Conservation (phyloP, 1,140 invertebrate species). For the Geopemphigus sp. region DNA sequence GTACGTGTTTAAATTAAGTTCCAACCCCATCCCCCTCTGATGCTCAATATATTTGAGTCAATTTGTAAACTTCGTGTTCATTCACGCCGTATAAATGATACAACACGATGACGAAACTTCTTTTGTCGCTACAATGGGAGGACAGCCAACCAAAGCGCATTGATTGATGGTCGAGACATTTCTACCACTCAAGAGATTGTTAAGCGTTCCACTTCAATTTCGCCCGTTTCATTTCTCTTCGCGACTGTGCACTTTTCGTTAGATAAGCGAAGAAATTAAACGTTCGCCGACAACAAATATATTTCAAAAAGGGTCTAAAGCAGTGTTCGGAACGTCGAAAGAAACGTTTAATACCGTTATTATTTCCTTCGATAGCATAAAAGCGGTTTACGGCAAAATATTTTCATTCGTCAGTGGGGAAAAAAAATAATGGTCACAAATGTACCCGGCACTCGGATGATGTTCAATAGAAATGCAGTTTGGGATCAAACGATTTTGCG, state of each 20-base stretch:
- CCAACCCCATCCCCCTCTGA: not conserved
- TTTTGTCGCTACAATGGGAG: slow-evolving; percentile 47
- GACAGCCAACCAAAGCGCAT: not conserved
- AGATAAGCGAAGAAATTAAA: not conserved
- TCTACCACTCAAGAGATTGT: slow-evolving; percentile 11
- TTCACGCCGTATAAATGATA: slow-evolving; percentile 41
- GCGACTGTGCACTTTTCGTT: too few species aligned
- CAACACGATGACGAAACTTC: slow-evolving; percentile 49
- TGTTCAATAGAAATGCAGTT: not conserved
- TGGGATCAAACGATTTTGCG: not conserved
- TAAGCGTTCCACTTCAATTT: not conserved
- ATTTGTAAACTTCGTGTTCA: slow-evolving; percentile 52
- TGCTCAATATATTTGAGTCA: not conserved
- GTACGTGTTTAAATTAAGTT: too few species aligned
- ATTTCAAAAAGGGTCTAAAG: slow-evolving; percentile 7
- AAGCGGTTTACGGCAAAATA: not conserved
- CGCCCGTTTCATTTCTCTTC: not conserved
- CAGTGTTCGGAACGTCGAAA: not conserved
- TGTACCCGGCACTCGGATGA: not conserved
- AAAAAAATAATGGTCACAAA: not conserved
- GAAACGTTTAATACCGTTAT: not conserved
- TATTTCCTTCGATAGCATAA: not conserved
- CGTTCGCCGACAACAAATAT: not conserved
- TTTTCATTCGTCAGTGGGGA: not conserved
- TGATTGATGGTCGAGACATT: slow-evolving; percentile 36